A percentile compares a stretch with the other conserved stretches of the same genome.
phyloP scores from a whole-genome alignment of 2,888 invertebrate genomes.

The Gymnosoma rotundatum region DNA sequence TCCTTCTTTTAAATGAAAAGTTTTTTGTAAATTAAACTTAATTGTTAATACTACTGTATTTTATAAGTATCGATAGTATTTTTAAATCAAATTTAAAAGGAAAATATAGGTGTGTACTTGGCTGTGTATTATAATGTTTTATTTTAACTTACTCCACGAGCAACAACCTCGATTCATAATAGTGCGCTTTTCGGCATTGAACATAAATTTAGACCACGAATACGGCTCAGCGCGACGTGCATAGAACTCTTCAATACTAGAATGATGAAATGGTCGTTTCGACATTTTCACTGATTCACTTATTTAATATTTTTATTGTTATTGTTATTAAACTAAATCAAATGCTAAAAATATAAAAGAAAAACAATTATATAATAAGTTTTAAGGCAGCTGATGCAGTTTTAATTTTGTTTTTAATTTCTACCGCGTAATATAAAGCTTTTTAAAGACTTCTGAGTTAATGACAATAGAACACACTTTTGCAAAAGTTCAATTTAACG shows the following conservation, averaged over 20 bases:
- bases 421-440: not conserved
- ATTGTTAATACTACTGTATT: no score
- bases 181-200: slow-evolving; percentile 85
- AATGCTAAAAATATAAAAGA: slow-evolving; percentile 26
- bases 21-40: no score
- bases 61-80: no score
- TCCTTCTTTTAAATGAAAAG: no score
- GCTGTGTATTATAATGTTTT: not conserved
- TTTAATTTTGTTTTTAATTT: no score
- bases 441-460: not conserved
- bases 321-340: not conserved
- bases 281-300: slow-evolving; percentile 76
- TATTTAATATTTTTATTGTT: not conserved
- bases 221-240: slow-evolving; percentile 79
- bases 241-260: slow-evolving; percentile 77
- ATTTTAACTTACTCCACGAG: slow-evolving; percentile 86
- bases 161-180: slow-evolving; percentile 85
- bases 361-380: slow-evolving; percentile 38
- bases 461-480: no score
- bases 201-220: slow-evolving; percentile 80
- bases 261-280: slow-evolving; percentile 75
- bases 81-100: no score
- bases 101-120: no score
- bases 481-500: not conserved
- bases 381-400: no score